These are phyloP conservation scores for Todus mexicanus DNA, from an alignment of 2,797 vertebrate genomes.

Conservation along the genomic window DNA sequence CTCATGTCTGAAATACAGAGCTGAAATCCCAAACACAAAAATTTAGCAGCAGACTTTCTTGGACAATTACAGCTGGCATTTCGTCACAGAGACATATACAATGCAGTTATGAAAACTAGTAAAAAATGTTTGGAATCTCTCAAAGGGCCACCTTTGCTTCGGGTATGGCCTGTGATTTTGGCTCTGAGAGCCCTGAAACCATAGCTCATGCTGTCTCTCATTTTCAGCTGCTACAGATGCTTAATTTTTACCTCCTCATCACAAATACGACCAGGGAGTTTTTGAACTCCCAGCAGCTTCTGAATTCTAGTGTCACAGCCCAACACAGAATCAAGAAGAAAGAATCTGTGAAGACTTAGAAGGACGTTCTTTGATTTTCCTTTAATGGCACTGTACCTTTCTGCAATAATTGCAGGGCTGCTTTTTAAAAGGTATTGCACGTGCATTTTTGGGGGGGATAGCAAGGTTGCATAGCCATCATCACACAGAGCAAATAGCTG, in stretches of 20 bases:
- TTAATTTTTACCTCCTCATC: neutral
- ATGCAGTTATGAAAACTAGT: neutral
- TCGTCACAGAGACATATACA: neutral
- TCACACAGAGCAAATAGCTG: neutral
- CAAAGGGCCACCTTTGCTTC: neutral
- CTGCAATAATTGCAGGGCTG: neutral
- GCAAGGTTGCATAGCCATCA: neutral
- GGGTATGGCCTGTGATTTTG: neutral
- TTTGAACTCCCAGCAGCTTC: neutral
- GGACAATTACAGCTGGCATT: neutral
- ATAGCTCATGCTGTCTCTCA: neutral
- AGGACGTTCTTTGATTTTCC: neutral
- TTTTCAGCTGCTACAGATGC: neutral
- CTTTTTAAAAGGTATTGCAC: neutral
- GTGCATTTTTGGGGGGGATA: neutral
- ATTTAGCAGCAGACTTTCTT: neutral
- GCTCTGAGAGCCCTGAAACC: neutral
- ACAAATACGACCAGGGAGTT: neutral
- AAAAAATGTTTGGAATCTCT: neutral
- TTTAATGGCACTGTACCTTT: neutral
- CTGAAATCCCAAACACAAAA: neutral
- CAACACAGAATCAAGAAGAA: neutral
- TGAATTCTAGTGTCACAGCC: neutral
- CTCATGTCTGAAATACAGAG: neutral
- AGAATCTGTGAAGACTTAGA: neutral